Evolutionary conservation across 1,140 invertebrate species (phyloP).

Genomic region (Sesamia nonagrioides): DNA sequence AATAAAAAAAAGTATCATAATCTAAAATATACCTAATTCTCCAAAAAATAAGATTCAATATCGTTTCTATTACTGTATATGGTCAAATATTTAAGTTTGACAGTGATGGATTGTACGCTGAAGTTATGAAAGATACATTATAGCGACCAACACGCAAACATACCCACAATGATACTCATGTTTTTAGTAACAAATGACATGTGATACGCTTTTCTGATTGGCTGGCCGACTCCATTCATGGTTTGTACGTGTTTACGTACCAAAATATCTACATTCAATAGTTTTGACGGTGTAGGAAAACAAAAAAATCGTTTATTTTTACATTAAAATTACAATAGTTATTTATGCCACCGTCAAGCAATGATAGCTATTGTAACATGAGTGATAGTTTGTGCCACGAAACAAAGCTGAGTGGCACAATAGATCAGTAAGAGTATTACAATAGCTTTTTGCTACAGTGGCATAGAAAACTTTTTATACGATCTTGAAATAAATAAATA

Average conservation of each 20-base stretch:
- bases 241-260: not conserved
- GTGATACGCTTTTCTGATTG: constrained; percentile 29
- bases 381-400: too few species aligned
- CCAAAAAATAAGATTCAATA: constrained; percentile 15
- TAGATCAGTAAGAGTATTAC: too few species aligned
- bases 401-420: too few species aligned
- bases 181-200: constrained; percentile 36
- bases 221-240: constrained; percentile 2
- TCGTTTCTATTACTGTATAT: constrained; percentile 4
- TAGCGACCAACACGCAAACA: constrained; percentile 49
- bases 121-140: constrained; percentile 57
- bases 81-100: constrained; percentile 54
- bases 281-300: too few species aligned
- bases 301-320: too few species aligned
- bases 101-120: constrained; percentile 53
- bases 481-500: too few species aligned
- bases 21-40: not conserved
- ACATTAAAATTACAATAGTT: too few species aligned
- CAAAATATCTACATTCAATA: not conserved
- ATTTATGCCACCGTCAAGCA: too few species aligned
- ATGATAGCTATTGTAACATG: too few species aligned
- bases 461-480: too few species aligned
- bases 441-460: too few species aligned
- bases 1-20: not conserved
- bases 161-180: constrained; percentile 28